Evolutionary conservation across 2,888 invertebrate species (phyloP), one percentile per base, ranked within the genome.

Genomic region (Drosophila hawaiiensis): DNA sequence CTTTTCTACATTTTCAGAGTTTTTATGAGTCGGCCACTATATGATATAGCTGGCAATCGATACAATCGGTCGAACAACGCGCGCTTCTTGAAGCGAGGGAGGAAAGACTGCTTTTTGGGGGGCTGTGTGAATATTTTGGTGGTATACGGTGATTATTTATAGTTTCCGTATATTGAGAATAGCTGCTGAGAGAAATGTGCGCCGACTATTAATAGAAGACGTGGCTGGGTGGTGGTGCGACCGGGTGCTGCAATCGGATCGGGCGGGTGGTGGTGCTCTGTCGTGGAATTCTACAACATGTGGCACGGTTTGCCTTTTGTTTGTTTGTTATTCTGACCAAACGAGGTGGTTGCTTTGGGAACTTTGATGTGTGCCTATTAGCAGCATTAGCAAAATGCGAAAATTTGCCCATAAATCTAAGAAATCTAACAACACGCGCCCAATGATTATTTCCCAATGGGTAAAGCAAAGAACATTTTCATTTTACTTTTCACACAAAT

Each of bases 91-190:
- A 22, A 16, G 22, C 7, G 47, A 25, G 16, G 47, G 1, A 47
- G 22, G 47, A 16, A 22, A 16, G 16, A 25, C 25, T 16, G 16
- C 47, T 47, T 25, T 47, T 35, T 3, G 37, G n/a, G n/a, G n/a
- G 12, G 19, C 12, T 25, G 16, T 16, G 10, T n/a, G 29, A 14
- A 29, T n/a, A 31, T 56, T 25, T 29, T 33, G 14, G 4, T 62
- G 28, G 16, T 52, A 61, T 65, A 43, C 61, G 43, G 66, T 33
- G 67, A 72, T 72, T 82, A 82, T 82, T 84, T 82, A 84, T 82
- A 81, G 80, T 61, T 63, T 65, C 62, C 80, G 68, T 50, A 68
- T 76, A 59, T 65, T 60, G 68, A 68, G 68, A 60, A 64, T 50
- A 47, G 41, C 29, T 35, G 60, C 19, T 53, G 64, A 52, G 73